Conservation (phyloP, 2,888 invertebrate species). For the Eurytoma adleriae region DNA sequence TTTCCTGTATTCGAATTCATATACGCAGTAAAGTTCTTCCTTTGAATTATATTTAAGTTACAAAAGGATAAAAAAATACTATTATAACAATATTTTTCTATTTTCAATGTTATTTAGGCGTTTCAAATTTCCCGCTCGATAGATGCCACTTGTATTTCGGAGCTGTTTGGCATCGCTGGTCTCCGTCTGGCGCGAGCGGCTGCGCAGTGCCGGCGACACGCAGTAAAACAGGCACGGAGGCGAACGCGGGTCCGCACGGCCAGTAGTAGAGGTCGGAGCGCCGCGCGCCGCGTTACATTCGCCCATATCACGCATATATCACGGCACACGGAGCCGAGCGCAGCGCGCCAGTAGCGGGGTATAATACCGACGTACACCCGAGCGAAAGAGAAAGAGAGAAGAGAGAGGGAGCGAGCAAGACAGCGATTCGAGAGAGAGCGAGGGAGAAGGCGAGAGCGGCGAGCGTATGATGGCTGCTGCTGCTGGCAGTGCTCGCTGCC, state of each 20-base stretch:
- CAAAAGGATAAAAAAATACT: no score
- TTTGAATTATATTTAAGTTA: no score
- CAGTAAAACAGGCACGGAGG: background rate
- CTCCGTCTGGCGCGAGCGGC: constrained; percentile 1
- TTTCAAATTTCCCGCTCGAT: background rate
- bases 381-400: background rate
- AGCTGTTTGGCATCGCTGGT: no score
- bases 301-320: background rate
- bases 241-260: constrained; percentile 2
- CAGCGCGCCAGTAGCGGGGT: background rate
- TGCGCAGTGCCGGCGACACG: background rate
- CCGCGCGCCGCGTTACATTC: constrained; percentile 20
- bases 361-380: background rate
- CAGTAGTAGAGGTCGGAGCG: constrained; percentile 11
- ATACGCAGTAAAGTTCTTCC: no score
- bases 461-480: constrained; percentile 46
- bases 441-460: background rate
- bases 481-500: constrained; percentile 34
- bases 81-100: no score
- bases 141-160: background rate
- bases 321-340: background rate
- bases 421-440: background rate
- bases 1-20: no score
- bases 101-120: no score
- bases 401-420: background rate